Evolutionary conservation across 2,888 invertebrate genomes (phyloP).

Genomic region (Lamellibrachia columna): DNA sequence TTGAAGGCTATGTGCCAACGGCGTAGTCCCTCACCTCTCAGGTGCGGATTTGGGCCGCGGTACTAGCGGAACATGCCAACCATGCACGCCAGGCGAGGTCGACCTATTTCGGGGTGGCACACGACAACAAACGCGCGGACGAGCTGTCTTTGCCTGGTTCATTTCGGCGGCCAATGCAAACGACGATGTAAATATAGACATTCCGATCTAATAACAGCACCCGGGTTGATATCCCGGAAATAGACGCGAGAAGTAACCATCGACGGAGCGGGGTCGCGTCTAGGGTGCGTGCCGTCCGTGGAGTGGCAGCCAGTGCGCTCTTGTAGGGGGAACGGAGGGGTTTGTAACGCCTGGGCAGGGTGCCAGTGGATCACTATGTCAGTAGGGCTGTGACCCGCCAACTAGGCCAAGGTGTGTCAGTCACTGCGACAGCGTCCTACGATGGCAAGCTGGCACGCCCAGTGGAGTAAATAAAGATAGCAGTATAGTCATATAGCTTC

Average conservation of each 20-base stretch:
- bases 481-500: background rate
- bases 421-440: background rate
- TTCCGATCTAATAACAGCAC: background rate
- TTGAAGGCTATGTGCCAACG: background rate
- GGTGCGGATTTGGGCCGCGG: background rate
- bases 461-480: background rate
- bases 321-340: background rate
- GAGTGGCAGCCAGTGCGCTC: background rate
- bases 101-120: background rate
- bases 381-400: background rate
- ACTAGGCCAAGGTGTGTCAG: background rate
- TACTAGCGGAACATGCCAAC: background rate
- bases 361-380: background rate
- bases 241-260: background rate
- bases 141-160: constrained; percentile 3
- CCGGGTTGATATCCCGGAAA: background rate
- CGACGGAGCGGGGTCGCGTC: background rate
- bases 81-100: background rate
- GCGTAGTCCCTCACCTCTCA: background rate
- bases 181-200: background rate
- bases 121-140: constrained; percentile 4
- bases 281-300: background rate
- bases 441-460: background rate
- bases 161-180: background rate
- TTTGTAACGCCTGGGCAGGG: background rate